Evolutionary conservation across 2,888 invertebrate genomes (phyloP).

Genomic region (Tetragonula carbonaria): DNA sequence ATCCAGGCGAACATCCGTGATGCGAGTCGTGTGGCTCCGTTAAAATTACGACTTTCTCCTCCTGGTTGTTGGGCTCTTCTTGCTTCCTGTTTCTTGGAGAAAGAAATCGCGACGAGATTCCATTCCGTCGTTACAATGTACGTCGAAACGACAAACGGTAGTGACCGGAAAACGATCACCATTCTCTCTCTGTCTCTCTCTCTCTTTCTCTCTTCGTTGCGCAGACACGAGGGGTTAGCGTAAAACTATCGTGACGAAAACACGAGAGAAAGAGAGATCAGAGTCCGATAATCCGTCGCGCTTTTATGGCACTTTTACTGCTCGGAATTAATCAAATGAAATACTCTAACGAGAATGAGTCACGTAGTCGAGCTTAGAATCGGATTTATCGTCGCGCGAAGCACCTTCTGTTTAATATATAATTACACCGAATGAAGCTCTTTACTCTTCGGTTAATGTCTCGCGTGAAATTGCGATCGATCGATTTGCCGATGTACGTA

Average conservation of each 20-base stretch:
- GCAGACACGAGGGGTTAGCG: constrained; percentile 4
- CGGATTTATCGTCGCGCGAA: constrained; percentile 71
- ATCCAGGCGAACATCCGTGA: constrained; percentile 66
- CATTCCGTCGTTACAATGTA: constrained; percentile 51
- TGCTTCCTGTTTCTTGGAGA: constrained; percentile 11
- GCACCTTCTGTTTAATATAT: constrained; percentile 69
- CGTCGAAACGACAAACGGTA: constrained; percentile 42
- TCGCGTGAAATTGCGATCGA: constrained; percentile 57
- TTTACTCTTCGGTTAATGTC: constrained; percentile 59
- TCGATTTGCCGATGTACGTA: not conserved
- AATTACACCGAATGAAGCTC: constrained; percentile 60
- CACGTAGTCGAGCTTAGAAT: constrained; percentile 51
- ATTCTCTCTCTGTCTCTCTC: constrained; percentile 8
- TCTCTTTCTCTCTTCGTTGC: not conserved
- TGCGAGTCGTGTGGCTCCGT: constrained; percentile 67
- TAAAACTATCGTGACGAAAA: constrained; percentile 42
- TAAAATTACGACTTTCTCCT: constrained; percentile 75
- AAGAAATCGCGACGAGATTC: constrained; percentile 41
- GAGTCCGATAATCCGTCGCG: constrained; percentile 43
- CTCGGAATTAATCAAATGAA: constrained; percentile 77
- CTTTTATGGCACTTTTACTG: constrained; percentile 77
- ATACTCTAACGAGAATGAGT: constrained; percentile 75
- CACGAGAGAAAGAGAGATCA: not conserved
- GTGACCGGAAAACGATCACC: constrained; percentile 39
- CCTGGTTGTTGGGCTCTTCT: constrained; percentile 1